Conservation (phyloP, 1,140 invertebrate genomes). For the Tyrophagus putrescentiae region DNA sequence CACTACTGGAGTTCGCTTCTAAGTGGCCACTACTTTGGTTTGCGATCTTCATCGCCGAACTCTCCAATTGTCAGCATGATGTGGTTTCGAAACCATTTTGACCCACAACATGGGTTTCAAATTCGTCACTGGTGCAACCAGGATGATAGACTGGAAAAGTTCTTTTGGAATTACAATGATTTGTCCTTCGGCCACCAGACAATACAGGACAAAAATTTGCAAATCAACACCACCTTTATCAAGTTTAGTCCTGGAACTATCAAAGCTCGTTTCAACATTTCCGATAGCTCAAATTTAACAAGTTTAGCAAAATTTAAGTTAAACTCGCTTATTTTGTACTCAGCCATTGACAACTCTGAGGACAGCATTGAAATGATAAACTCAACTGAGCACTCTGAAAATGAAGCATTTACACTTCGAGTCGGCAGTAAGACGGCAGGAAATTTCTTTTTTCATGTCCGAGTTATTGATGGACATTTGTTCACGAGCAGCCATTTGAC, state of each 20-base stretch:
- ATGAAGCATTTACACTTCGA: not conserved
- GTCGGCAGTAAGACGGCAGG: not conserved
- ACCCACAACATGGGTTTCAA: constrained; percentile 24
- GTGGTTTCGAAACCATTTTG: constrained; percentile 68
- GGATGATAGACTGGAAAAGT: constrained; percentile 58
- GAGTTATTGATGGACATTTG: constrained; percentile 20
- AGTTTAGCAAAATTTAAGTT: constrained; percentile 27
- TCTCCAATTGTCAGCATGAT: constrained; percentile 83
- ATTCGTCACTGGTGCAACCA: constrained; percentile 84
- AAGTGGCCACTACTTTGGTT: constrained; percentile 42
- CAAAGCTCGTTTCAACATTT: constrained; percentile 56
- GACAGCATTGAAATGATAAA: constrained; percentile 32
- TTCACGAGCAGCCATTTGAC: constrained; percentile 45
- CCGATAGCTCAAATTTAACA: constrained; percentile 14
- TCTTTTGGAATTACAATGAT: constrained; percentile 82
- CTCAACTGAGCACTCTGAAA: not conserved
- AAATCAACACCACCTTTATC: constrained; percentile 70
- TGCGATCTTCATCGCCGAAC: constrained; percentile 70
- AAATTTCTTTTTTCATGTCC: not conserved
- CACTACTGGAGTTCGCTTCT: constrained; percentile 35
- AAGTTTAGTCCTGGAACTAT: constrained; percentile 72
- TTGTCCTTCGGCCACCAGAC: constrained; percentile 82
- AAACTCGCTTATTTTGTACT: constrained; percentile 39
- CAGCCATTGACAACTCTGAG: constrained; percentile 33
- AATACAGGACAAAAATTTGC: constrained; percentile 60